Evolutionary conservation across 2,113 vertebrate genomes (phyloP).

Genomic region (Microtus pennsylvanicus): DNA sequence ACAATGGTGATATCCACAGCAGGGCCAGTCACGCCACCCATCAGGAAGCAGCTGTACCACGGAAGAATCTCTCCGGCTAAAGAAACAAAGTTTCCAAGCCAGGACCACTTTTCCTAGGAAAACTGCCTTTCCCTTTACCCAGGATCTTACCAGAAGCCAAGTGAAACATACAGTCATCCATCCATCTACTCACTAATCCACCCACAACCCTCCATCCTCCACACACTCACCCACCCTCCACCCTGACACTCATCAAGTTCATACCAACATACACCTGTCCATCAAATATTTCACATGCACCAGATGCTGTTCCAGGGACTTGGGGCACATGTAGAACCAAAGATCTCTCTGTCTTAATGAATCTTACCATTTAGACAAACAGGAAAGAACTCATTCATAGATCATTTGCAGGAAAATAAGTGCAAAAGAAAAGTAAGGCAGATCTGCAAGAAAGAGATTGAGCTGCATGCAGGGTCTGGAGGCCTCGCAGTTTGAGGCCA

Average conservation of each 20-base stretch:
- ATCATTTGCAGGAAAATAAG: neutral
- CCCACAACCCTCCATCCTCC: neutral
- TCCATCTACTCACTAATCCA: neutral
- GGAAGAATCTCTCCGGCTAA: neutral
- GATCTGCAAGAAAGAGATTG: neutral
- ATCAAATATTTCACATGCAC: neutral
- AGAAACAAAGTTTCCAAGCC: neutral
- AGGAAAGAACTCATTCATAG: neutral
- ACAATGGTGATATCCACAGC: fast-evolving
- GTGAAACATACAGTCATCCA: neutral
- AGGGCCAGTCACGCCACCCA: no score
- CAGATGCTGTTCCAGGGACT: neutral
- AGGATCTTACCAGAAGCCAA: neutral
- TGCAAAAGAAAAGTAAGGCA: neutral
- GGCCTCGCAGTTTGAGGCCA: neutral
- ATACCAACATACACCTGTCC: neutral
- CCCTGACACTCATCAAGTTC: neutral
- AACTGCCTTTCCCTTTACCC: neutral
- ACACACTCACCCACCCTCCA: no score
- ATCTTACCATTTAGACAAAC: neutral
- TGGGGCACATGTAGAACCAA: neutral
- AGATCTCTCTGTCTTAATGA: neutral
- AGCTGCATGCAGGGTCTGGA: no score
- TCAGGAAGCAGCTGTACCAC: neutral
- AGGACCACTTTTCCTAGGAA: neutral